These are phyloP conservation scores for Holocentrus rufus DNA, from an alignment of 2,797 vertebrate species.

Conservation along the genomic window DNA sequence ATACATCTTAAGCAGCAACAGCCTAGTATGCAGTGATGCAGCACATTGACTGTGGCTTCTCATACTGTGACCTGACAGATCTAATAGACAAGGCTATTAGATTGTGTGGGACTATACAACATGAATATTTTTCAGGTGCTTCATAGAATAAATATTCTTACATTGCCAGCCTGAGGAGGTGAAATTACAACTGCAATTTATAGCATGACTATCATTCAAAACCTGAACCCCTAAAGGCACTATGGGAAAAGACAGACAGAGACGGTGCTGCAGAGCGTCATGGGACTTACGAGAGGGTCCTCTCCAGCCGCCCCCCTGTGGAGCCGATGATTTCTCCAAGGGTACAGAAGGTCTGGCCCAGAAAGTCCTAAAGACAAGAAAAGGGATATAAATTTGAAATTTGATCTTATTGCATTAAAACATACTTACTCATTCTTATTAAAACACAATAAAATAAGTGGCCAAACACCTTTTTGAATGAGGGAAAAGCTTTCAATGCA, in stretches of 20 bases:
- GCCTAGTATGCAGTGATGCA: slow-evolving; percentile 30
- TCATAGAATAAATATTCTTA: not conserved
- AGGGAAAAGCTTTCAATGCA: no score
- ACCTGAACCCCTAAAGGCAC: slow-evolving; percentile 12
- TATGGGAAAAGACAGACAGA: not conserved
- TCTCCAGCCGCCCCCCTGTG: slow-evolving; percentile 89
- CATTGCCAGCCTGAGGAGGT: no score
- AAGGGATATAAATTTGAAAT: not conserved
- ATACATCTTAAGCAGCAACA: slow-evolving; percentile 12
- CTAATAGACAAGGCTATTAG: slow-evolving; percentile 52
- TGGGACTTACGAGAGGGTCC: slow-evolving; percentile 89
- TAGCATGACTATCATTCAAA: slow-evolving; percentile 26
- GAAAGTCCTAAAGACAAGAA: slow-evolving; percentile 85
- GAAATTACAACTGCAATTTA: not conserved
- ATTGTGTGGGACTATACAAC: slow-evolving; percentile 32
- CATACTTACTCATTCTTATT: slow-evolving; percentile 6
- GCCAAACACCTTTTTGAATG: slow-evolving; percentile 11
- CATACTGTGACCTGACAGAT: slow-evolving; percentile 29
- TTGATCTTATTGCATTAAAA: not conserved
- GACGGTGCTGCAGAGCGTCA: slow-evolving; percentile 11
- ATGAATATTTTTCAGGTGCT: slow-evolving; percentile 35
- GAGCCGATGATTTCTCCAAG: slow-evolving; percentile 97
- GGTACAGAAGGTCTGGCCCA: slow-evolving; percentile 94
- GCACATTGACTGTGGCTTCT: slow-evolving; percentile 15
- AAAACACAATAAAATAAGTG: slow-evolving; percentile 22